Base-by-base conservation (phyloP, 2,113 vertebrate species). In the Engraulis encrasicolus region DNA sequence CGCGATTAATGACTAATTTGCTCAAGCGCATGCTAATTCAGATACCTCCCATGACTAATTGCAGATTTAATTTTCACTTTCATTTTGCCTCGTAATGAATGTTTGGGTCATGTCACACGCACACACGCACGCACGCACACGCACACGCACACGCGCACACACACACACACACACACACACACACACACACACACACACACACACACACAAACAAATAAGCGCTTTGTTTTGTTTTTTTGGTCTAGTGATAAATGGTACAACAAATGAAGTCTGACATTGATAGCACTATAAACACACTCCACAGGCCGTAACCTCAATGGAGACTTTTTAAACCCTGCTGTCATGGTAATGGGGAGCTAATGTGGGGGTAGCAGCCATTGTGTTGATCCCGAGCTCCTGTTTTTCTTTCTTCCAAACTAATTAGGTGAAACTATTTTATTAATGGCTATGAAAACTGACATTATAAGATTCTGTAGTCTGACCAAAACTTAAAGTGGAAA, bases 21-120 rank as follows among this genome's bases (percentile, higher is more conserved):
- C 84, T 84, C 80, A 86, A 86, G 84, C 79, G 61, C 74, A 83
- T 77, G 83, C 80, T 80, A 82, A 86, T 86, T 82, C 49, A 86
- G 48, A 80, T 77, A 79, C 85, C 78, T 88, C 82, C 78, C 79
- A 81, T 79, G 84, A 83, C 74, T 84, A 78, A 88, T 84, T 50
- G 79, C 83, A 66, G 66, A 86, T 86, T 82, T 78, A 80, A 88
- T 88, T 84, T 88, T 80, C 61, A 38, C 45, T 88, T 82, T 83
- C 78, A 81, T 84, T 84, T 81, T 71, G 66, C 18, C 71, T 40
- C 23, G 37, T 50, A 81, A 81, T 50, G 15, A 49, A 23, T 81
- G 54, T 34, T 79, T 74, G 54, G 50, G 40, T 66, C 79, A 27
- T 31, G 66, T 15, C 66, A 14, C n/a, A n/a, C n/a, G n/a, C n/a